Base-by-base conservation (phyloP, 2,113 vertebrate genomes). In the Chinchilla lanigera region DNA sequence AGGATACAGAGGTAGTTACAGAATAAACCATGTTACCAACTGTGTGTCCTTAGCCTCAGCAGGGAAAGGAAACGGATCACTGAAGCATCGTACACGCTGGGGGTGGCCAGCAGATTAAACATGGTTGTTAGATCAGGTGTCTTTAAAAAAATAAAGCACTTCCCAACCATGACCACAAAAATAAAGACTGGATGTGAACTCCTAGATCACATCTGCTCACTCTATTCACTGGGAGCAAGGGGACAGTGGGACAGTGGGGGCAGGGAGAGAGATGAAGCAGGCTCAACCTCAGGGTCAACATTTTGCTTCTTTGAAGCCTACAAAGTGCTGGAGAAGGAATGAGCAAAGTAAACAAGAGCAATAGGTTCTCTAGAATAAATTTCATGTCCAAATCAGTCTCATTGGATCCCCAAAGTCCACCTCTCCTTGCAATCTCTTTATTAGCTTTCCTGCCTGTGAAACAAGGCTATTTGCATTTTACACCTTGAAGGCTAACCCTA, bases 1-100 rank as follows among this genome's bases (percentile, higher is more conserved):
- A 0, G 10, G 11, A 60, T 17, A 30, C 28, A 9, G 11, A 3
- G 30, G 41, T 11, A 19, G 19, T 14, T 5, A 22, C 1, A 20
- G 41, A 30, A 41, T 58, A 24, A 24, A 61, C 1, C 38, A 33
- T 0, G 0, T 24, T 35, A 71, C 20, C n/a, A 44, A 13, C 22
- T 2, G 0, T 3, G 2, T 11, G 2, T n/a, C 9, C 77, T 60
- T 5, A 54, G 24, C 3, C 33, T 14, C 60, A 1, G 1, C 1
- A 19, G 26, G 47, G 56, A 67, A 77, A 52, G 24, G 28, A 47
- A 26, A 11, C 26, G 19, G 14, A 19, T 19, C 44, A 26, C 2
- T 44, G 63, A 10, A 7, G n/a, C 3, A 4, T 52, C 35, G 22
- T 71, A 35, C 77, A 44, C 35, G 50, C 9, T 11, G 11, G 35